Base-by-base conservation (phyloP, 2,113 vertebrate genomes). In the Lagopus muta region DNA sequence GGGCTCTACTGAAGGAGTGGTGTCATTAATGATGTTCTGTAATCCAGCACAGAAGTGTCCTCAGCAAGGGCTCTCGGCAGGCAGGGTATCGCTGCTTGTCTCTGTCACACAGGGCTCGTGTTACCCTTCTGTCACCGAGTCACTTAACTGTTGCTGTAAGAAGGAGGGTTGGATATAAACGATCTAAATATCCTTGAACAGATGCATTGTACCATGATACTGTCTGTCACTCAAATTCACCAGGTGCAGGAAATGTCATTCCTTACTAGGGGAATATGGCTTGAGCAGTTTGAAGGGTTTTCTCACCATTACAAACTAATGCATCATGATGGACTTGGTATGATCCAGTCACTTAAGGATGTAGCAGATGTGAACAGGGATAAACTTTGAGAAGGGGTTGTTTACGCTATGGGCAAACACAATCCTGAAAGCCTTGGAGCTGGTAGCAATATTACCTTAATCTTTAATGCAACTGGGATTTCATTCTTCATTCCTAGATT, bases 121-220 rank as follows among this genome's bases (percentile, higher is more conserved):
- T 25, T 18, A 66, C 67, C 85, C n/a, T 10, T 75, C 10, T 65
- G 73, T 64, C 87, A 50, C 81, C 2, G 12, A 81, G 57, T 10
- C 80, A 78, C 15, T 25, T 76, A 36, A 65, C 75, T 30, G 48
- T 2, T 88, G 71, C 82, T 85, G 67, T 5, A 64, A 74, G 81
- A 78, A 74, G 81, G 86, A 85, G 60, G 58, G 48, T 62, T 92
- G 75, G 47, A 30, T 81, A 47, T 18, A 58, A 91, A 73, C 76
- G 36, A 92, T 73, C 60, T 32, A 77, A 70, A 71, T 86, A 64
- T 18, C 80, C 3, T 2, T 45, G 75, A 82, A 61, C 28, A 60
- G 75, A 73, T 62, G 88, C 85, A 32, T 42, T 73, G 75, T 34
- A 40, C 82, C 36, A 14, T 90, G 85, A 66, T 52, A 22, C n/a